Conservation (phyloP, 2,888 invertebrate species). For the Mantis religiosa region DNA sequence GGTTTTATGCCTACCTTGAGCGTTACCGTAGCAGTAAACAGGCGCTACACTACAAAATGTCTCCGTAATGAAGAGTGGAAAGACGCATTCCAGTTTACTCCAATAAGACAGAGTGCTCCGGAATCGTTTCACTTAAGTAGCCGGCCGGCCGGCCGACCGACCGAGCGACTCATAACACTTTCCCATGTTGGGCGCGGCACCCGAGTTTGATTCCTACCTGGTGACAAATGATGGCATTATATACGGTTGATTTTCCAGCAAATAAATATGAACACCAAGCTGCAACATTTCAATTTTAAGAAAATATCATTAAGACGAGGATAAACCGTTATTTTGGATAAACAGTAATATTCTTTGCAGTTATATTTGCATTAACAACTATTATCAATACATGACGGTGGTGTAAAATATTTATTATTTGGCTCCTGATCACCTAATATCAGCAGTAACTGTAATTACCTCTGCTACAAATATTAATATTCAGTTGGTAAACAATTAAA, state of each 20-base stretch:
- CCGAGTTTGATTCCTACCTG: not conserved
- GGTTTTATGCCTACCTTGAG: not conserved
- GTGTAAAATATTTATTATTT: too few species aligned
- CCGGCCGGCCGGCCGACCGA: not conserved
- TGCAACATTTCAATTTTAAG: too few species aligned
- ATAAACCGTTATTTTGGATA: too few species aligned
- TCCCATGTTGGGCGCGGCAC: not conserved
- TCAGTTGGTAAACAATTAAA: too few species aligned
- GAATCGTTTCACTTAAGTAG: slow-evolving; percentile 24
- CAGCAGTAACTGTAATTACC: too few species aligned
- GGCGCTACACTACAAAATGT: slow-evolving; percentile 6
- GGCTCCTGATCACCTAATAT: too few species aligned
- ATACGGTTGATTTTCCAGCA: too few species aligned
- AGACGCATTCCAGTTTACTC: slow-evolving; percentile 23
- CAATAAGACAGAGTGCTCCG: slow-evolving; percentile 30
- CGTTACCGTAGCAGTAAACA: not conserved
- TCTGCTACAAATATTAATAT: too few species aligned
- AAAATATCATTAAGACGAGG: too few species aligned
- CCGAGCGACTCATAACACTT: not conserved
- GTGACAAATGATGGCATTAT: not conserved
- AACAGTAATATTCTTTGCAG: too few species aligned
- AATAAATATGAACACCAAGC: not conserved
- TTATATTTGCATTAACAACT: too few species aligned
- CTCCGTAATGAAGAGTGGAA: slow-evolving; percentile 28
- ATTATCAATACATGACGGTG: too few species aligned